A percentile compares a stretch with the other conserved stretches of the same genome.
phyloP scores from a whole-genome alignment of 2,888 invertebrate genomes.

The Fissipunctia ypsillon region DNA sequence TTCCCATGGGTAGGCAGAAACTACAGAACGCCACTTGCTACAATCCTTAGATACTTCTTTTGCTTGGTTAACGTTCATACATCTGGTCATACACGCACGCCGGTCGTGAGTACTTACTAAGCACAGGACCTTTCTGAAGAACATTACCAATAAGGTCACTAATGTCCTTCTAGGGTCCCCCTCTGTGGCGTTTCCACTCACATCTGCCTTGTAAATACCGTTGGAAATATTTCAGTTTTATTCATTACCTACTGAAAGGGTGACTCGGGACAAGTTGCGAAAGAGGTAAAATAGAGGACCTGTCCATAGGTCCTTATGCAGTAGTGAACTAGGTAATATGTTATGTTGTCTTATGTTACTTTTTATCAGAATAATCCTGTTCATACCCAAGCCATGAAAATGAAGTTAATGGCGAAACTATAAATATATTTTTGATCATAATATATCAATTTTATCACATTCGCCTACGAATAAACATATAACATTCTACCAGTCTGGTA shows the following conservation, averaged over 20 bases:
- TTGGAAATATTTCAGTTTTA: not conserved
- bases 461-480: slow-evolving; percentile 6
- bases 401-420: not conserved
- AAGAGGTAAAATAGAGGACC: not conserved
- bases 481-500: slow-evolving; percentile 14
- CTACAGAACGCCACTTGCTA: not conserved
- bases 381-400: not conserved
- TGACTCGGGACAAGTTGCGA: not conserved
- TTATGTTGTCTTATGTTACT: not conserved
- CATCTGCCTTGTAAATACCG: not conserved
- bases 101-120: not conserved
- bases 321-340: not conserved
- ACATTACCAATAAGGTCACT: not conserved
- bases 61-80: too few relatives aligned
- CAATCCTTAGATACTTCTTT: not conserved
- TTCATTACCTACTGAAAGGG: not conserved
- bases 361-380: not conserved
- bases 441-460: slow-evolving; percentile 22
- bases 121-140: not conserved
- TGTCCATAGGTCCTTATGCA: not conserved
- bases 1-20: not conserved
- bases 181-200: not conserved
- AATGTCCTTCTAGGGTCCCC: not conserved
- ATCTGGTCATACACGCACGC: not conserved
- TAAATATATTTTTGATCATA: slow-evolving; percentile 18